These are phyloP conservation scores for Sapayoa aenigma DNA, from an alignment of 2,113 vertebrate genomes.

Conservation along the genomic window DNA sequence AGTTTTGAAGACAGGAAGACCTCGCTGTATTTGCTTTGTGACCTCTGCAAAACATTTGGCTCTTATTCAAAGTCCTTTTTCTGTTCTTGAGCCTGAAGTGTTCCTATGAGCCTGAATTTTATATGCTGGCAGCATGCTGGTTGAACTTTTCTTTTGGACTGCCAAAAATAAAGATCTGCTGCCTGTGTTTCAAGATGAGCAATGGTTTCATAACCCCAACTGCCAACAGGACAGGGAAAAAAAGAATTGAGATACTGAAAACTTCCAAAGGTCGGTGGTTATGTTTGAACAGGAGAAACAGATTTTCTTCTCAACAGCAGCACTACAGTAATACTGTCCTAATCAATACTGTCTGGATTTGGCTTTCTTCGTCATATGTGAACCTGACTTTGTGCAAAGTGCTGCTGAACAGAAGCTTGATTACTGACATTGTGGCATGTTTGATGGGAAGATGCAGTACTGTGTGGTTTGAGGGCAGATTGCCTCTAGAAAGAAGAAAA, in stretches of 20 bases:
- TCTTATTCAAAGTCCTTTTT: neutral
- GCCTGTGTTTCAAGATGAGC: neutral
- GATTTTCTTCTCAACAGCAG: neutral
- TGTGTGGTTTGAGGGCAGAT: neutral
- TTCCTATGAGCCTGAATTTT: neutral
- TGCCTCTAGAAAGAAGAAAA: neutral
- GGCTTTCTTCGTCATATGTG: neutral
- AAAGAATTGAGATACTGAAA: neutral
- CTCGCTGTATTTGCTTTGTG: conserved; percentile 4
- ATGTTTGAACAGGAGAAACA: neutral
- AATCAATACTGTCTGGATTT: rapidly evolving
- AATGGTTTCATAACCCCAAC: conserved; percentile 3
- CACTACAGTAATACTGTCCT: neutral
- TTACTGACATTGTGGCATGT: rapidly evolving
- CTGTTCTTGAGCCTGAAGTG: neutral
- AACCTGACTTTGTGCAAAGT: neutral
- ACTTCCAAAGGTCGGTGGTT: neutral
- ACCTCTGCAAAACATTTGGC: conserved; percentile 25
- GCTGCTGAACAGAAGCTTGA: neutral
- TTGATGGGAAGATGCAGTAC: neutral
- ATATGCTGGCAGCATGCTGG: neutral
- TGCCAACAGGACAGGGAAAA: neutral
- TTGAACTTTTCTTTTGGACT: neutral
- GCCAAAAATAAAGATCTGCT: conserved; percentile 30
- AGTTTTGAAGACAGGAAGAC: neutral